These are phyloP conservation scores for Brachirus orientalis DNA, from an alignment of 2,113 vertebrate genomes.

Conservation along the genomic window DNA sequence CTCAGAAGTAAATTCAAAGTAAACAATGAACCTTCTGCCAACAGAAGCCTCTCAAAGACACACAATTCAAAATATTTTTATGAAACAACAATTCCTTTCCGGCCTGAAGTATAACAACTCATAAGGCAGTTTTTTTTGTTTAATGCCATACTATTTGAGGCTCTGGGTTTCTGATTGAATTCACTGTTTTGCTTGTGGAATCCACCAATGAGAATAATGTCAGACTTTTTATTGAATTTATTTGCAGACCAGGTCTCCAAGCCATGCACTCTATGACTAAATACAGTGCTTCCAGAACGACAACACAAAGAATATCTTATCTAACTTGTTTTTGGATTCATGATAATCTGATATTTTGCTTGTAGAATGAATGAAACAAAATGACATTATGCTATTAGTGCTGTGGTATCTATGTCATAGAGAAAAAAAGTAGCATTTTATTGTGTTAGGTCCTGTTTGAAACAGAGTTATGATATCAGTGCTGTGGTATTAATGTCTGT, in stretches of 20 bases:
- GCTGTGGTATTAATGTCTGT: slow-evolving; percentile 73
- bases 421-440: slow-evolving; percentile 69
- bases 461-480: slow-evolving; percentile 75
- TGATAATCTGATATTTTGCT: slow-evolving; percentile 74
- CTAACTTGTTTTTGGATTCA: slow-evolving; percentile 70
- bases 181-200: slow-evolving; percentile 70
- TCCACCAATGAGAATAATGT: slow-evolving; percentile 67
- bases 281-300: slow-evolving; percentile 68
- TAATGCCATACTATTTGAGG: slow-evolving; percentile 37
- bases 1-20: neutral
- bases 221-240: slow-evolving; percentile 63
- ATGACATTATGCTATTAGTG: slow-evolving; percentile 73
- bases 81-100: slow-evolving; percentile 7
- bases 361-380: slow-evolving; percentile 73
- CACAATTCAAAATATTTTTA: neutral
- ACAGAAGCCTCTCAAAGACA: neutral
- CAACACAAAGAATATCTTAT: slow-evolving; percentile 68
- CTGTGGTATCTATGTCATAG: slow-evolving; percentile 76
- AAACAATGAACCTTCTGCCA: neutral
- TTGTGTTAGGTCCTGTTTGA: slow-evolving; percentile 73
- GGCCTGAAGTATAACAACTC: slow-evolving; percentile 23
- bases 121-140: slow-evolving; percentile 19
- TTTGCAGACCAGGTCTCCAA: slow-evolving; percentile 62
- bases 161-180: slow-evolving; percentile 57
- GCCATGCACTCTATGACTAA: slow-evolving; percentile 53